phyloP scores from a whole-genome alignment of 2,113 vertebrate genomes.

The Lophura nycthemera region DNA sequence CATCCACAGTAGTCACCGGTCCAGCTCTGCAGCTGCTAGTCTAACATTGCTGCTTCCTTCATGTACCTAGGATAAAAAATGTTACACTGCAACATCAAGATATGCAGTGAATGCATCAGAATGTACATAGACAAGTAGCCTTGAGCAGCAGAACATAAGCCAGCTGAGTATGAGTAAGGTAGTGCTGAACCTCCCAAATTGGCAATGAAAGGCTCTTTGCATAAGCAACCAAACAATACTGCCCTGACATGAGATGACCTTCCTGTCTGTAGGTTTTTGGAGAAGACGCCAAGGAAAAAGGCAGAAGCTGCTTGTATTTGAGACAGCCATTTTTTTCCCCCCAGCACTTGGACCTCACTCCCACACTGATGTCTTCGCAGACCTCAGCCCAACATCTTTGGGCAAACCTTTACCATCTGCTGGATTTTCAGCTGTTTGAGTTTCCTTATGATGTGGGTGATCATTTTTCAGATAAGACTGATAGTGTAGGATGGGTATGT shows the following conservation, averaged over 20 bases:
- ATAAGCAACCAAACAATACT: neutral
- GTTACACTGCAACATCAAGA: rapidly evolving
- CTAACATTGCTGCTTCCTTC: neutral
- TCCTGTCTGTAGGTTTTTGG: neutral
- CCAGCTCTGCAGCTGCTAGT: neutral
- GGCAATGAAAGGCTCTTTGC: neutral
- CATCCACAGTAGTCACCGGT: rapidly evolving
- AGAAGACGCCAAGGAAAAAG: neutral
- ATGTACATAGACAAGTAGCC: neutral
- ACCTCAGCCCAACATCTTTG: neutral
- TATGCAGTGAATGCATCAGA: no score
- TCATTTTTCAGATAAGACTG: constrained; percentile 47
- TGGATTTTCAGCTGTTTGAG: constrained; percentile 30
- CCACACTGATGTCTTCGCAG: neutral
- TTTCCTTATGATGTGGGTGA: constrained; percentile 58
- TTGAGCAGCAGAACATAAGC: neutral
- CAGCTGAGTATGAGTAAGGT: neutral
- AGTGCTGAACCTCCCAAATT: neutral
- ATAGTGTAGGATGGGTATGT: constrained; percentile 45
- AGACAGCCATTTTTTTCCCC: neutral
- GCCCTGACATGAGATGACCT: neutral
- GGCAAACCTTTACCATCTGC: constrained; percentile 20
- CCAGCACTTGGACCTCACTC: neutral
- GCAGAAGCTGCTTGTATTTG: neutral
- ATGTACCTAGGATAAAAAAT: neutral